phyloP scores from a whole-genome alignment of 2,113 vertebrate species.

The Ceuthmochares aereus region DNA sequence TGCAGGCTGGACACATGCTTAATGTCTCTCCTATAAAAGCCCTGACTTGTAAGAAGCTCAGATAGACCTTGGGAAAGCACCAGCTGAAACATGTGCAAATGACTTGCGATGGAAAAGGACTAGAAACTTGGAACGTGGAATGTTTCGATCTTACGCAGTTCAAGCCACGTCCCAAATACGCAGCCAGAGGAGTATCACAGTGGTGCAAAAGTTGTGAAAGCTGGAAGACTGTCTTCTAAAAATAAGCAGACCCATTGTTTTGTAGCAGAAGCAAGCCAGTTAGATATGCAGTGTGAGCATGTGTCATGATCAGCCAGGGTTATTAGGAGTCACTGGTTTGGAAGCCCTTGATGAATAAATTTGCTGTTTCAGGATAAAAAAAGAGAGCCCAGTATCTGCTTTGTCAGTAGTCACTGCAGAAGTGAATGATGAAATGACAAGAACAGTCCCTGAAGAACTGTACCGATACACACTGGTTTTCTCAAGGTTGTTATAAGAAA shows the following conservation, averaged over 20 bases:
- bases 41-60: not conserved
- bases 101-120: not conserved
- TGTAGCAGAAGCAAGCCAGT: not conserved
- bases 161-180: not conserved
- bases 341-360: conserved; percentile 43
- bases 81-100: not conserved
- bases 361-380: conserved; percentile 49
- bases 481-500: not conserved
- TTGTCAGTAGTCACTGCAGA: conserved; percentile 22
- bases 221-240: not conserved
- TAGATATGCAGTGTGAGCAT: not conserved
- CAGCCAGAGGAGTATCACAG: not conserved
- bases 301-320: conserved; percentile 24
- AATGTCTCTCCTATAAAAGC: not conserved
- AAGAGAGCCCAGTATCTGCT: not conserved
- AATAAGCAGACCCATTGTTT: not conserved
- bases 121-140: not conserved
- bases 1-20: not conserved
- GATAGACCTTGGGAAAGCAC: not conserved
- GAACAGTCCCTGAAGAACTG: not conserved
- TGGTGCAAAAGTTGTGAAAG: not conserved
- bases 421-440: not conserved
- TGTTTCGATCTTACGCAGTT: not conserved
- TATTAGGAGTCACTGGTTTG: conserved; percentile 24
- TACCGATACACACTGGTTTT: not conserved